Evolutionary conservation across 2,888 invertebrate genomes (phyloP).

Genomic region (Lasioglossum morio): DNA sequence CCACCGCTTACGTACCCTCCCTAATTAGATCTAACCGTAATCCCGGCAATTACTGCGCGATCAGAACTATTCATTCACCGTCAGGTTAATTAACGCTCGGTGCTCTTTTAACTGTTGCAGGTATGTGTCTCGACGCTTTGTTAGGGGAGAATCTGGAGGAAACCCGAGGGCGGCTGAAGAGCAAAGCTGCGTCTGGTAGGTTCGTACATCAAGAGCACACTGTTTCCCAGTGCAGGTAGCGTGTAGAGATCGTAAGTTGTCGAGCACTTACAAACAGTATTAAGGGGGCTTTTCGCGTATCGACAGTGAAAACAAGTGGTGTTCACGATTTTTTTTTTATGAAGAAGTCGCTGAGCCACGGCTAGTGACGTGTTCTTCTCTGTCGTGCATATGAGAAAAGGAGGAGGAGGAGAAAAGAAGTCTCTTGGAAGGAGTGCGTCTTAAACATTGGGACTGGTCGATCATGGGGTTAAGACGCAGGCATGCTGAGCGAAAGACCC

Average conservation of each 20-base stretch:
- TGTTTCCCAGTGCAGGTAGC: not conserved
- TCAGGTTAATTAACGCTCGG: constrained; percentile 15
- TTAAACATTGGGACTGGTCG: no score
- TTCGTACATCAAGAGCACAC: not conserved
- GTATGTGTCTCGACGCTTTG: constrained; percentile 10
- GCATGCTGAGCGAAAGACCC: no score
- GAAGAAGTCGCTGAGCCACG: no score
- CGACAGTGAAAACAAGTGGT: no score
- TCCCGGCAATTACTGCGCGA: not conserved
- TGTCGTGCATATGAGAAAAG: no score
- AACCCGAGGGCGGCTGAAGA: not conserved
- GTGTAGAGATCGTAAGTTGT: not conserved
- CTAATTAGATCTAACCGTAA: not conserved
- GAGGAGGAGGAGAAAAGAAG: no score
- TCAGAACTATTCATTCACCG: not conserved
- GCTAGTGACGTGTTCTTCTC: no score
- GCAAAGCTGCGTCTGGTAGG: not conserved
- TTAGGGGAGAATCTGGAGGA: not conserved
- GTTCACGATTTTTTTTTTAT: no score
- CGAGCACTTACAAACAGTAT: not conserved
- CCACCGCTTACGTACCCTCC: not conserved
- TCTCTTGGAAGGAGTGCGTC: no score
- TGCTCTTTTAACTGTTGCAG: constrained; percentile 20
- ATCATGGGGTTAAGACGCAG: no score
- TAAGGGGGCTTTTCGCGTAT: no score